Evolutionary conservation across 2,888 invertebrate genomes (phyloP).

Genomic region (Caenorhabditis japonica): DNA sequence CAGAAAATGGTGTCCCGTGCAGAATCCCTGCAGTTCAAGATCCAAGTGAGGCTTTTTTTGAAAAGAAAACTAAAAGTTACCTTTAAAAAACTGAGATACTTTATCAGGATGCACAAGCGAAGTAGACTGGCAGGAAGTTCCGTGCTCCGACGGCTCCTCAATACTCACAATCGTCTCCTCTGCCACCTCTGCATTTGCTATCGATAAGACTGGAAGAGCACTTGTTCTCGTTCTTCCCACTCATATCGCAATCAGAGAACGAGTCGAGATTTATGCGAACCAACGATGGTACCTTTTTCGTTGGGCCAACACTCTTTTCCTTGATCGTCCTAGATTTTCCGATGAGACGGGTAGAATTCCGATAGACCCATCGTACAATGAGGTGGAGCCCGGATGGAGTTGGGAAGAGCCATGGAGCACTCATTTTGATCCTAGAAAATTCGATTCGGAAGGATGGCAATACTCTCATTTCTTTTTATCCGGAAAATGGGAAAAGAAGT

Average conservation of each 20-base stretch:
- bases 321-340: slow-evolving; percentile 52
- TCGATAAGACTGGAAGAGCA: slow-evolving; percentile 51
- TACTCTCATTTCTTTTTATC: slow-evolving; percentile 43
- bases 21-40: slow-evolving; percentile 32
- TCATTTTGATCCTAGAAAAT: slow-evolving; percentile 30
- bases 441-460: slow-evolving; percentile 61
- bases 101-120: slow-evolving; percentile 38
- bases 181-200: slow-evolving; percentile 39
- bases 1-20: slow-evolving; percentile 41
- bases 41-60: too few relatives aligned
- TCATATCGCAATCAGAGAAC: slow-evolving; percentile 42
- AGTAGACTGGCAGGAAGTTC: slow-evolving; percentile 49
- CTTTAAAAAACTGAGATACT: background rate
- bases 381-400: slow-evolving; percentile 48
- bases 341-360: slow-evolving; percentile 28
- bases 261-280: slow-evolving; percentile 52
- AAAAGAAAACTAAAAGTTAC: background rate
- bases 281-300: slow-evolving; percentile 60
- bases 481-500: slow-evolving; percentile 40
- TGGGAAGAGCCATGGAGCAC: slow-evolving; percentile 62
- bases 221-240: slow-evolving; percentile 51
- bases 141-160: slow-evolving; percentile 20
- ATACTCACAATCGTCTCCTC: slow-evolving; percentile 33
- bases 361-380: slow-evolving; percentile 12
- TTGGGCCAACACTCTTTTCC: slow-evolving; percentile 51